phyloP scores from a whole-genome alignment of 2,797 vertebrate genomes.

The Balearica regulorum region DNA sequence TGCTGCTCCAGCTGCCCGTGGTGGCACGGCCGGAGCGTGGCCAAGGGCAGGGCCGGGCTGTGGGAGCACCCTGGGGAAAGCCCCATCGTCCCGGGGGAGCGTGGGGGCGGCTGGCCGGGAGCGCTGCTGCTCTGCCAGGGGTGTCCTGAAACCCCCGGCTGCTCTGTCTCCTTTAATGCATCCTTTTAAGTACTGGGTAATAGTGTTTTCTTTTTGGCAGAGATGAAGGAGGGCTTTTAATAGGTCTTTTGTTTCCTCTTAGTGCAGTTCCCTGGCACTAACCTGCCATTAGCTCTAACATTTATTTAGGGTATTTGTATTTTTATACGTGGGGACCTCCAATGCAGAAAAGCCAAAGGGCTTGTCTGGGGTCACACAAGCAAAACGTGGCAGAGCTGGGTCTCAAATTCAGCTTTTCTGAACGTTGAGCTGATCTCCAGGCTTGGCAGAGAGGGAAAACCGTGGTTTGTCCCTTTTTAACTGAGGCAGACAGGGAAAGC shows the following conservation, averaged over 20 bases:
- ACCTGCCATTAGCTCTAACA: background rate
- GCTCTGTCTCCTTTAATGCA: background rate
- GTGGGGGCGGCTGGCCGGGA: rapidly evolving
- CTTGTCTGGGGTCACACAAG: background rate
- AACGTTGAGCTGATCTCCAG: background rate
- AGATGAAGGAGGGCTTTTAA: background rate
- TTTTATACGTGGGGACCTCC: background rate
- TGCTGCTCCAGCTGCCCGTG: background rate
- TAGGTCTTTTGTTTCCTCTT: conserved; percentile 15
- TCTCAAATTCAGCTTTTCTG: background rate
- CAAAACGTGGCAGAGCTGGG: background rate
- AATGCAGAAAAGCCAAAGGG: background rate
- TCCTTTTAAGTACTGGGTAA: background rate
- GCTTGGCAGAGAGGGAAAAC: background rate
- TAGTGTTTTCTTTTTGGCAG: conserved; percentile 18
- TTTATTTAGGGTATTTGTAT: background rate
- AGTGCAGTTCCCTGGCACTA: background rate
- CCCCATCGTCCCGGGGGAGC: background rate
- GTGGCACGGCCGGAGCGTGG: background rate
- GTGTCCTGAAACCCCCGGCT: background rate
- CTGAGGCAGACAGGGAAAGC: background rate
- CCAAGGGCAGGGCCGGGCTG: rapidly evolving
- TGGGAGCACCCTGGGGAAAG: background rate
- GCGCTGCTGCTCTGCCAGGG: background rate
- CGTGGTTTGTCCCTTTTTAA: background rate